Base-by-base conservation (phyloP, 53 echinoderm and acorn worm species). In the Temnopleurus reevesii region DNA sequence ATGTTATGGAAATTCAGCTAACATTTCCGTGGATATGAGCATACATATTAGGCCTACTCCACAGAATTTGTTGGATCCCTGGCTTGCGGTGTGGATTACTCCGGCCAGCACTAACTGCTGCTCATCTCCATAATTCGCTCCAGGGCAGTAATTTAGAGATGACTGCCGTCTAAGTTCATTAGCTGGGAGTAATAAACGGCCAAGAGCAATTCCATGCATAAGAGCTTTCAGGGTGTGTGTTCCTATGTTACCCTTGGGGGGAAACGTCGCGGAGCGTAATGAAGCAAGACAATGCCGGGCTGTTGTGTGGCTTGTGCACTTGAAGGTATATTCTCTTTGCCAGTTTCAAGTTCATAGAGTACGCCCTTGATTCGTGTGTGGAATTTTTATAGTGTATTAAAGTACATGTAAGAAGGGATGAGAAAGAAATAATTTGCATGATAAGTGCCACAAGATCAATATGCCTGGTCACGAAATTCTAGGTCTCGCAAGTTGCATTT, bases 131-230 rank as follows among this genome's bases (percentile, higher is more conserved):
- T 41, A 41, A 12, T 79, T 29, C 46, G 79, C 79, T 79, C 17
- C 27, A 79, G 79, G 79, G 79, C 79, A 79, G 47, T 79, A 45
- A 79, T 79, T 49, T 79, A 47, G 79, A 79, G 79, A 79, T 49
- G 79, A 29, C 51, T 46, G 27, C 46, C 46, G 79, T 79, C 79
- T 17, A 79, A 79, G 79, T 79, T 79, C 46, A 79, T 79, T 79
- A 79, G 79, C 79, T 79, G 79, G 79, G 79, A 79, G 79, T 79
- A 79, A 79, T 79, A 49, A 79, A 79, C 46, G 79, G 46, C 79
- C 79, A 49, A 29, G 49, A 49, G 79, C 79, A 43, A 49, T 79
- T 79, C 46, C 79, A 79, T 25, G 79, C 79, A 19, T 71, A 71
- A 41, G 71, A 71, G 71, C 41, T 71, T 38, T 41, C 43, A 49